A percentile compares a stretch with the other conserved stretches of the same genome.
Conservation (phyloP, 2,113 vertebrate species). For the Thinocorus orbignyianus region DNA sequence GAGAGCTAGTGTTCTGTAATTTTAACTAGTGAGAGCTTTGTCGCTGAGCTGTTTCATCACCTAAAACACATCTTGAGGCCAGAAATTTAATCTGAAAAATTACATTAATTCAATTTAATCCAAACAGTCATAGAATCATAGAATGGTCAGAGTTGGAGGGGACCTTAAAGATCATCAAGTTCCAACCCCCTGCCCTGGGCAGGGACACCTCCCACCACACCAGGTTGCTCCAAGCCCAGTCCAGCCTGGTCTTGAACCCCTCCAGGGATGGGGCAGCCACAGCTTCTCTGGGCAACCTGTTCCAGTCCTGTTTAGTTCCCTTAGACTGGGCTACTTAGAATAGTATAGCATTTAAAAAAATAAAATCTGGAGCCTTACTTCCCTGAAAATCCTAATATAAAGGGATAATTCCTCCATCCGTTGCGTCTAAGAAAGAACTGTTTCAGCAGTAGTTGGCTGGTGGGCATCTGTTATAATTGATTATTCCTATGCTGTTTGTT, state of each 20-base stretch:
- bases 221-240: no score
- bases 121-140: no score
- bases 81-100: not conserved
- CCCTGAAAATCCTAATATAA: not conserved
- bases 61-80: not conserved
- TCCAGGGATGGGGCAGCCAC: no score
- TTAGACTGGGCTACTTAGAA: not conserved
- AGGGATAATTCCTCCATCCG: not conserved
- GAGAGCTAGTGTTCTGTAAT: not conserved
- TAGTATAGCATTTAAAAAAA: not conserved
- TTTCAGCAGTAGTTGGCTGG: not conserved
- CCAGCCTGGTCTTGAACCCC: no score
- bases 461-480: not conserved
- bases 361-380: not conserved
- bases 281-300: no score
- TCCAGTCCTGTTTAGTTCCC: not conserved
- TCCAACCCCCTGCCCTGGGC: no score
- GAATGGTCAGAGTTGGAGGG: no score
- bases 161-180: no score
- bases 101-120: not conserved
- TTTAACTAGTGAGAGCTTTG: not conserved
- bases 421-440: not conserved
- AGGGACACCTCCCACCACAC: no score
- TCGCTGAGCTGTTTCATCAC: not conserved
- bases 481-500: not conserved